These are phyloP conservation scores for Mactra quadrangularis DNA, from an alignment of 1,140 invertebrate genomes.

Conservation along the genomic window DNA sequence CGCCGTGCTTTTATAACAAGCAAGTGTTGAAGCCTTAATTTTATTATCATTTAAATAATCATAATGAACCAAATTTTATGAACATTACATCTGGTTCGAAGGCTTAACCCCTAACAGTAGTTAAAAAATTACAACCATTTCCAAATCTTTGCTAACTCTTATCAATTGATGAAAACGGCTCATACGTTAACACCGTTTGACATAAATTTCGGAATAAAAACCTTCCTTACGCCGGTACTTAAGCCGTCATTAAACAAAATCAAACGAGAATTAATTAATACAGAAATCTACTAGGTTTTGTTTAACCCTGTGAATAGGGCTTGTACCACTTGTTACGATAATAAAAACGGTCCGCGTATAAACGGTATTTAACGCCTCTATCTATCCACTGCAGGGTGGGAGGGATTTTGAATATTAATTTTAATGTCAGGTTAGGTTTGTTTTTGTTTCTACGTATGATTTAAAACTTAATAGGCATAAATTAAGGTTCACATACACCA, in stretches of 20 bases:
- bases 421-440: slow-evolving; percentile 4
- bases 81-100: slow-evolving; percentile 37
- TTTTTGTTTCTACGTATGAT: slow-evolving; percentile 1
- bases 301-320: slow-evolving; percentile 13
- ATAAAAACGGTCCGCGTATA: slow-evolving; percentile 30
- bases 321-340: slow-evolving; percentile 26
- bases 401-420: slow-evolving; percentile 26
- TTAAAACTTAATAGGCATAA: too few species aligned
- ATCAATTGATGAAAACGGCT: slow-evolving; percentile 22
- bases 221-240: slow-evolving; percentile 4
- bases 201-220: slow-evolving; percentile 38
- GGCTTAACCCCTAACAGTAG: slow-evolving; percentile 41
- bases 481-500: too few species aligned
- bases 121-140: slow-evolving; percentile 19
- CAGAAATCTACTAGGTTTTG: slow-evolving; percentile 52
- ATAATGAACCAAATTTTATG: slow-evolving; percentile 39
- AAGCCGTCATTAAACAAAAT: slow-evolving; percentile 51
- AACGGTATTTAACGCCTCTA: slow-evolving; percentile 1
- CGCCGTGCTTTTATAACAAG: slow-evolving; percentile 27
- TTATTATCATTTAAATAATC: slow-evolving; percentile 46
- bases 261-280: slow-evolving; percentile 62
- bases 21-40: slow-evolving; percentile 61
- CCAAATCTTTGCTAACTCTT: slow-evolving; percentile 37
- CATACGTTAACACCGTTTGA: slow-evolving; percentile 38
- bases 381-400: slow-evolving; percentile 40